Base-by-base conservation (phyloP, 1,140 invertebrate genomes). In the Euglossa dilemma region DNA sequence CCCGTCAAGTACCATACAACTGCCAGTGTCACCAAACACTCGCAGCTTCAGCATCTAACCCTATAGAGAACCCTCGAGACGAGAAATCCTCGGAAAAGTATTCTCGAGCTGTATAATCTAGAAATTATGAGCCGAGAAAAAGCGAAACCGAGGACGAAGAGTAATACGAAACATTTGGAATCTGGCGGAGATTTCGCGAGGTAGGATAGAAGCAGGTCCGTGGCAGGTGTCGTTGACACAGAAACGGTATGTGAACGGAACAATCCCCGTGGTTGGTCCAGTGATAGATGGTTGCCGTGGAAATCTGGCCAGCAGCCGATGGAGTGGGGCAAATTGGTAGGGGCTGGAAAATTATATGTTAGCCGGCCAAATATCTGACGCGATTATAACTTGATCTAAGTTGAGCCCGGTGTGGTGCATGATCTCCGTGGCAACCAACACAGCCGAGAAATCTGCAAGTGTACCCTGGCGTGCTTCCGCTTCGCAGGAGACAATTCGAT, bases 311-410 rank as follows among this genome's bases (percentile, higher is more conserved):
- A 25, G 28, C 20, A 54, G 45, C 25, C n/a, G 71, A 47, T n/a
- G 23, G 6, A 20, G 23, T 7, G 43, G 52, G 43, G 36, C 9
- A 43, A 25, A 59, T 76, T 66, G 72, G 43, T 57, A 61, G 54
- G 80, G 45, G 66, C 45, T 71, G 66, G 54, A 71, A 83, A 83
- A 83, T 83, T 83, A 83, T 78, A 78, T 83, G 63, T 78, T 79
- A 87, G 25, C 71, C 67, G 57, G 57, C 2, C 59, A 52, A 82
- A 36, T 84, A 70, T 56, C 79, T 80, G 72, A 87, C 76, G 73
- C 45, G 72, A 87, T 87, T 87, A 77, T 73, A 80, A 87, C 56
- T 87, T 77, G 67, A 80, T 77, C 56, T 73, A 80, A 87, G 61
- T 87, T 84, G 75, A 28, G 63, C 36, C 45, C n/a, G 50, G 52